Conservation (phyloP, 2,113 vertebrate genomes). For the Mixornis gularis region DNA sequence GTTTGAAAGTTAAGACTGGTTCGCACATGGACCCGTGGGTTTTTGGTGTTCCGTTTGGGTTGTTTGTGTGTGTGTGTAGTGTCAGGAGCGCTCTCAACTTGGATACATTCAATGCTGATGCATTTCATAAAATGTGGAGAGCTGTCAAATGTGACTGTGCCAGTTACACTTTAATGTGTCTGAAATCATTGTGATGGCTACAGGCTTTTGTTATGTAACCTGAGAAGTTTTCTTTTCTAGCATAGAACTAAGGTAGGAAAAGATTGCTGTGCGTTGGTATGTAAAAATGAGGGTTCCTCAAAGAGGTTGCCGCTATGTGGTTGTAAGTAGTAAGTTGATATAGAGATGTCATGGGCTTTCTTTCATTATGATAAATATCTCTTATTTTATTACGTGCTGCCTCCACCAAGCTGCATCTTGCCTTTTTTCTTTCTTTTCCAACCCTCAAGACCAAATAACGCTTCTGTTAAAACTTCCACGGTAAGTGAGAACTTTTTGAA, state of each 20-base stretch:
- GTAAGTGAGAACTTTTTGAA: neutral
- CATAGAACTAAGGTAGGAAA: neutral
- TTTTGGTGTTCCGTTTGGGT: neutral
- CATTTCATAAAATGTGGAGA: neutral
- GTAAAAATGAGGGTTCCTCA: neutral
- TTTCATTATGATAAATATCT: neutral
- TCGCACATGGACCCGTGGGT: accelerated
- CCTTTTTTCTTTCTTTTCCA: neutral
- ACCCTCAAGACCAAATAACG: neutral
- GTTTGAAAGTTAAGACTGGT: neutral
- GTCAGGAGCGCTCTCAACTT: neutral
- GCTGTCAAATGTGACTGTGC: neutral
- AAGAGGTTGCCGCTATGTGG: neutral
- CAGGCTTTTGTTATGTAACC: neutral
- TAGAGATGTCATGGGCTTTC: neutral
- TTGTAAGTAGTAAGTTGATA: neutral
- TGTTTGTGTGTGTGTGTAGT: neutral
- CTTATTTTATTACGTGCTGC: neutral
- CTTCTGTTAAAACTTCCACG: neutral
- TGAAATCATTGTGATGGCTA: neutral
- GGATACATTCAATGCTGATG: neutral
- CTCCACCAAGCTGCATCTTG: neutral
- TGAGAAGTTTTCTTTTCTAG: neutral
- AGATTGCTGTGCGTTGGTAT: neutral
- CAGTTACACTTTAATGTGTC: neutral